A percentile compares a stretch with the other conserved stretches of the same genome.
These are phyloP conservation scores for Germaria angustata DNA, from an alignment of 2,888 invertebrate species.

Conservation along the genomic window DNA sequence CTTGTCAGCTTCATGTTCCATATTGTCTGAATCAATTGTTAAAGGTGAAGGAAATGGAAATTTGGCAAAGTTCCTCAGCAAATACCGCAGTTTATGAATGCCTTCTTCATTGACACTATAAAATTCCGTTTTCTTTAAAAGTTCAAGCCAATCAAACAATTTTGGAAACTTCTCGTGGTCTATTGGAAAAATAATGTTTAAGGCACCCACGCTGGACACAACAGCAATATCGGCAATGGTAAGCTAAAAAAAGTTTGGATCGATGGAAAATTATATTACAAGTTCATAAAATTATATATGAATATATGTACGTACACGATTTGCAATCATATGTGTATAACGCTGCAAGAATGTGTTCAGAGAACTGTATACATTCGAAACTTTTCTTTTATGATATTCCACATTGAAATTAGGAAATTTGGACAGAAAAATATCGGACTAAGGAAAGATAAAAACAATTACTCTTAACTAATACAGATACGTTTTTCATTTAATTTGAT, in stretches of 20 bases:
- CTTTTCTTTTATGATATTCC: constrained; percentile 73
- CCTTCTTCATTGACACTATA: constrained; percentile 74
- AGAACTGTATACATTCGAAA: constrained; percentile 77
- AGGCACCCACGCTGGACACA: constrained; percentile 78
- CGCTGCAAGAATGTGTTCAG: constrained; percentile 77
- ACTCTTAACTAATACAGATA: too few species aligned
- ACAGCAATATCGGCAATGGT: constrained; percentile 80
- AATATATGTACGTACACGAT: constrained; percentile 70
- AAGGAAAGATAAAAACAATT: too few species aligned
- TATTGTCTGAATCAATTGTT: too few species aligned
- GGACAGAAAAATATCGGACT: constrained; percentile 76
- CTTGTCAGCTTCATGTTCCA: too few species aligned
- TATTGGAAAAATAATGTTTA: constrained; percentile 79
- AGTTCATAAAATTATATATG: not conserved
- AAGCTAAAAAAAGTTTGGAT: constrained; percentile 70
- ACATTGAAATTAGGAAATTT: constrained; percentile 74
- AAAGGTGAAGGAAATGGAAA: constrained; percentile 72
- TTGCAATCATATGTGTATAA: constrained; percentile 73
- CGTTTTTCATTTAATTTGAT: too few species aligned
- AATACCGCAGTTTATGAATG: constrained; percentile 71
- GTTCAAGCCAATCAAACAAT: constrained; percentile 73
- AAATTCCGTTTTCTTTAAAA: constrained; percentile 73
- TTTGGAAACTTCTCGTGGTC: constrained; percentile 76
- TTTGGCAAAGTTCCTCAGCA: constrained; percentile 72
- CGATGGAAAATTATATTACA: too few species aligned